Conservation (phyloP, 1,140 invertebrate genomes). For the Ctenoplectra terminalis region DNA sequence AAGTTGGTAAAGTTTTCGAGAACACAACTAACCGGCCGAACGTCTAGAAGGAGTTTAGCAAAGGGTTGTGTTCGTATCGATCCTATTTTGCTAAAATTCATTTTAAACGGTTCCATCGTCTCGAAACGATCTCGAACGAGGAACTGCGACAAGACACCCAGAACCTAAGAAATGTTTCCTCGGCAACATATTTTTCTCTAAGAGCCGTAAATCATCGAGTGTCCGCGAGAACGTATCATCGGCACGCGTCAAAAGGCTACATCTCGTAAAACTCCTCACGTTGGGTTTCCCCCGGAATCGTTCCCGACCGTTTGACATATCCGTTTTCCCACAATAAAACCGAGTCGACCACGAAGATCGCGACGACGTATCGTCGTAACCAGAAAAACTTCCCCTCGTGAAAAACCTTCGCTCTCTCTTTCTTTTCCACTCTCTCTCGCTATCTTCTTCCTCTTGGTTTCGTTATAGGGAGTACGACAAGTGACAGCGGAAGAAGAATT, state of each 20-base stretch:
- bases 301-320: constrained; percentile 29
- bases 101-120: too few relatives aligned
- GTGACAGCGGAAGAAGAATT: constrained; percentile 66
- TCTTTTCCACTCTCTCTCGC: background rate
- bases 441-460: background rate
- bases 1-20: background rate
- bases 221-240: background rate
- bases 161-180: background rate
- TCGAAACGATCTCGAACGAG: background rate
- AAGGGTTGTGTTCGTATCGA: too few relatives aligned
- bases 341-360: background rate
- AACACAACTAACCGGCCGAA: background rate
- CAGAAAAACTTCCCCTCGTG: constrained; percentile 15
- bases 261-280: constrained; percentile 15
- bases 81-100: background rate
- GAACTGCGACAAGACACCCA: background rate
- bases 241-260: background rate
- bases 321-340: constrained; percentile 38
- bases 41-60: too few relatives aligned
- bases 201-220: background rate
- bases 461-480: constrained; percentile 43
- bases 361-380: constrained; percentile 29
- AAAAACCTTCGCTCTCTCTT: constrained; percentile 32
- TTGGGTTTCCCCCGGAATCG: constrained; percentile 1
- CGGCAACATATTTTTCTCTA: background rate